A percentile compares a stretch with the other conserved stretches of the same genome.
phyloP scores from a whole-genome alignment of 2,888 invertebrate species.

The Dasypogon diadema region DNA sequence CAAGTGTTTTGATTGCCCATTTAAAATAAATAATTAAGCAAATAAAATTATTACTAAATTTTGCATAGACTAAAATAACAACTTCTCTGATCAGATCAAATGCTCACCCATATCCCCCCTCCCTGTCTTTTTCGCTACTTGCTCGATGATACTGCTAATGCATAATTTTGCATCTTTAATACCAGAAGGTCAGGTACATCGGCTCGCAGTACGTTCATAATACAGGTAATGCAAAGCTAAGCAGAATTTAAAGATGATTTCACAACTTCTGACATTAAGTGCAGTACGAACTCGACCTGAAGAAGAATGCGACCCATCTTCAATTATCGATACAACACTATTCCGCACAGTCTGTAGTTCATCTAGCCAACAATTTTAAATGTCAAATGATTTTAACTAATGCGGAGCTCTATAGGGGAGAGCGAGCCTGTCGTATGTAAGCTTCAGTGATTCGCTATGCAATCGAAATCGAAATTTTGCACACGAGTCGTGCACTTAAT shows the following conservation, averaged over 20 bases:
- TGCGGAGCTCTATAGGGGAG: neutral
- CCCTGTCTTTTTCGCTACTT: no score
- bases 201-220: neutral
- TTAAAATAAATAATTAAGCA: no score
- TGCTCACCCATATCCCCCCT: no score
- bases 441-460: neutral
- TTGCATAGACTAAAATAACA: no score
- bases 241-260: neutral
- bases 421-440: neutral
- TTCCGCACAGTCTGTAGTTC: neutral
- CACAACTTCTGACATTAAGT: constrained; percentile 4
- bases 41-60: no score
- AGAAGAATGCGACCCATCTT: neutral
- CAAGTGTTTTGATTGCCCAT: no score
- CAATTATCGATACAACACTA: neutral
- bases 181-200: neutral
- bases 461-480: neutral
- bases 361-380: neutral
- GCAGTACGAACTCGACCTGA: constrained; percentile 1
- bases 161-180: neutral
- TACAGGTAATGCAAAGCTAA: neutral
- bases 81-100: no score
- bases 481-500: neutral
- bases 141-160: neutral
- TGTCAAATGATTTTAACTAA: neutral